Conservation (phyloP, 1,140 invertebrate genomes). For the Drosophila tani region DNA sequence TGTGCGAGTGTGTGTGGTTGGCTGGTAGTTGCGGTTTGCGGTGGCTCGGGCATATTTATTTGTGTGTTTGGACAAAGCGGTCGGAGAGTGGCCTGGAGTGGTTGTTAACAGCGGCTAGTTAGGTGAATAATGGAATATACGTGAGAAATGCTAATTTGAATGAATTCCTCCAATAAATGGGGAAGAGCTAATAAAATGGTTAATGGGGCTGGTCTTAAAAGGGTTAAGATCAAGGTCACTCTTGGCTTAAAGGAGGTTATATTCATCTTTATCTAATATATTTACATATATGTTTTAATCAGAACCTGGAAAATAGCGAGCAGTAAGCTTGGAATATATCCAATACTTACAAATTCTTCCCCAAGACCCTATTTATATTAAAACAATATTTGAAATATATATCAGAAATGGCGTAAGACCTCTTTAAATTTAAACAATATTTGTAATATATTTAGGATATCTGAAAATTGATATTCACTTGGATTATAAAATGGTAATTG, state of each 20-base stretch:
- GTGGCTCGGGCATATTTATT: slow-evolving; percentile 35
- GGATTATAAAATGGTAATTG: no score
- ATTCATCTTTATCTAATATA: background rate
- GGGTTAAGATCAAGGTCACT: background rate
- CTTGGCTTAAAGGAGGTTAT: background rate
- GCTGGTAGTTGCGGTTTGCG: slow-evolving; percentile 47
- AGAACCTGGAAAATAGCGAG: no score
- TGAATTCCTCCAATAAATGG: background rate
- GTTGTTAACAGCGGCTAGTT: slow-evolving; percentile 36
- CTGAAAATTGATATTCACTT: no score
- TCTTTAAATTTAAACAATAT: no score
- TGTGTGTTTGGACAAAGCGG: slow-evolving; percentile 46
- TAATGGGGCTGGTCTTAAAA: background rate
- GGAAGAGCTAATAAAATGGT: background rate
- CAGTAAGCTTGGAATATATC: no score
- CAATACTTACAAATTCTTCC: no score
- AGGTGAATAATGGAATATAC: slow-evolving; percentile 11
- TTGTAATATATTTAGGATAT: no score
- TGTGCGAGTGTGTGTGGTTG: slow-evolving; percentile 13
- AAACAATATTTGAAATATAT: no score
- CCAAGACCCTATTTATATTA: no score
- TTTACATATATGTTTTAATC: background rate
- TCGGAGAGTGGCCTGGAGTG: slow-evolving; percentile 35
- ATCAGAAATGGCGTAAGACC: no score
- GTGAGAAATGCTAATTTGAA: slow-evolving; percentile 12